These are phyloP conservation scores for Macrosteles quadrilineatus DNA, from an alignment of 1,140 invertebrate genomes.

Conservation along the genomic window DNA sequence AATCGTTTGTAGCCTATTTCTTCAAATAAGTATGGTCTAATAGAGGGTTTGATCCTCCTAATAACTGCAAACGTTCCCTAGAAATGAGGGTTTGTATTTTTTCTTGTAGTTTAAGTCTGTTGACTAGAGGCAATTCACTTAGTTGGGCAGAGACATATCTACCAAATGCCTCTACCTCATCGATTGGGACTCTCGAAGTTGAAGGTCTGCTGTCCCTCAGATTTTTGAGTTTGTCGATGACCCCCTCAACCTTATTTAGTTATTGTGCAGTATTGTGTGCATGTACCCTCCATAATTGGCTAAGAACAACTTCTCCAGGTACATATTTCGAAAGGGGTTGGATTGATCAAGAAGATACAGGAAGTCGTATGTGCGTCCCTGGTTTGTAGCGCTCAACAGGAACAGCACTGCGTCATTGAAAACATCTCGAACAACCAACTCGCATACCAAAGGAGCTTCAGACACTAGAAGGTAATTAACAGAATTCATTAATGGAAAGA, in stretches of 20 bases:
- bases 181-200: neutral
- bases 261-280: slow-evolving; percentile 31
- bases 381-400: neutral
- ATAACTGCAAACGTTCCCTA: neutral
- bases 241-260: neutral
- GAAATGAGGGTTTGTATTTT: no score
- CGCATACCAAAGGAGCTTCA: no score
- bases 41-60: neutral
- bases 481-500: no score
- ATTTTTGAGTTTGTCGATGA: slow-evolving; percentile 3
- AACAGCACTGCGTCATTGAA: slow-evolving; percentile 11
- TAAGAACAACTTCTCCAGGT: slow-evolving; percentile 22
- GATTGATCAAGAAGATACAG: slow-evolving; percentile 15
- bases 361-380: neutral
- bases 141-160: no score
- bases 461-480: no score
- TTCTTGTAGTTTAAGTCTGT: no score
- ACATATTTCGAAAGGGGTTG: slow-evolving; percentile 23
- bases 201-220: no score
- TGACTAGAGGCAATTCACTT: no score
- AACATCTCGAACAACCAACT: no score
- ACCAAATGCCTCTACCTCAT: neutral
- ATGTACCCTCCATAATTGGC: slow-evolving; percentile 38
- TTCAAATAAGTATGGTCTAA: no score
- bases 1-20: no score